Base-by-base conservation (phyloP, 2,797 vertebrate genomes). In the Rousettus madagascariensis region DNA sequence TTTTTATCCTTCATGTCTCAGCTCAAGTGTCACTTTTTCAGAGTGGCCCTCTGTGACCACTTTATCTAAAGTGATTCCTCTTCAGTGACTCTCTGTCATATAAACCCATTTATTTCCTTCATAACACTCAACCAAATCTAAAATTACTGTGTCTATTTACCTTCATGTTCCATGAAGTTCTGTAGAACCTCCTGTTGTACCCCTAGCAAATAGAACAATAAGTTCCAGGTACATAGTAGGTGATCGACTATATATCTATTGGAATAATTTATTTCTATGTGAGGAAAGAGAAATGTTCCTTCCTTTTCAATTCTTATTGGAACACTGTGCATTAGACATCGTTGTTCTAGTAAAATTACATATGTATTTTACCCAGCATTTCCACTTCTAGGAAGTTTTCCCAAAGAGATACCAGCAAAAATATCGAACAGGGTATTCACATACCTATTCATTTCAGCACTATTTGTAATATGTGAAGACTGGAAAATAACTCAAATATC, bases 81-180 rank as follows among this genome's bases (percentile, higher is more conserved):
- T 65, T 63, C 36, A 72, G 51, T 86, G 68, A 61, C 11, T 49
- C 33, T 78, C 43, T 88, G 80, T 69, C 30, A 30, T 33, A 63
- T 75, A 66, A 90, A 88, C 46, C 9, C 15, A 59, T 7, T 84
- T 86, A 72, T 30, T 69, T 78, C 26, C 55, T 75, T 49, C 33
- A 89, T 4, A 61, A 51, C 49, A 84, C 28, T 63, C 30, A 87
- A 3, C 36, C 84, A 95, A 90, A 90, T 69, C 46, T 74, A 55
- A 93, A 85, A 66, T 91, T 55, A 82, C 77, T 38, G 83, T 79
- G 49, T 49, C 49, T 49, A 89, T 94, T 91, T 84, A 49, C 11
- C 46, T 94, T 80, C 51, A 78, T 20, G 57, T 15, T 95, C 16
- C 69, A 41, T 57, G 17, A 94, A 83, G 20, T 92, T 95, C 63